Conservation (phyloP, 2,888 invertebrate species). For the Stenoptilia bipunctidactyla region DNA sequence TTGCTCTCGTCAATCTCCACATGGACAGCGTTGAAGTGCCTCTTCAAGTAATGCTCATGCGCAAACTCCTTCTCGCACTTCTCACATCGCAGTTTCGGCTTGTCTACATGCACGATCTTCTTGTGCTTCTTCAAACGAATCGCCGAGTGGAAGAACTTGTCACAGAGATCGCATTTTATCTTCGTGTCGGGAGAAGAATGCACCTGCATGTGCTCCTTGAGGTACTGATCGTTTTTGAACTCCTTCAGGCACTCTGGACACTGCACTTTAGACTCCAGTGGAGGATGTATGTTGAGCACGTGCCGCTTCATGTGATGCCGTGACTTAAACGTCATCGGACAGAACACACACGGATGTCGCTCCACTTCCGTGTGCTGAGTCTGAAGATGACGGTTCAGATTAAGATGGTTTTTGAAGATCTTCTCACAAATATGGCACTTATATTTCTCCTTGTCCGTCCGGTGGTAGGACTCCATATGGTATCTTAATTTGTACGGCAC, state of each 20-base stretch:
- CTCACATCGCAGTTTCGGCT: conserved; percentile 50
- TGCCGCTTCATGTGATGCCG: conserved; percentile 60
- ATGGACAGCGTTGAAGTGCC: conserved; percentile 52
- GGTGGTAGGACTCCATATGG: conserved; percentile 45
- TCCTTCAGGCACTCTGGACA: conserved; percentile 58
- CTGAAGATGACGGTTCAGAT: conserved; percentile 46
- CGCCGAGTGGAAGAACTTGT: conserved; percentile 52
- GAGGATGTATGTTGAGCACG: conserved; percentile 56
- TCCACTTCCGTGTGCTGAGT: conserved; percentile 50
- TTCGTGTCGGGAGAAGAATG: conserved; percentile 51
- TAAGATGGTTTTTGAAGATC: conserved; percentile 46
- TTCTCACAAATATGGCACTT: conserved; percentile 51
- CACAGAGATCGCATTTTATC: conserved; percentile 54
- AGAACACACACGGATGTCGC: conserved; percentile 54
- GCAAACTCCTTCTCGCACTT: conserved; percentile 59
- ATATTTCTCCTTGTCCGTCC: conserved; percentile 40
- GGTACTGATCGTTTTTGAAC: conserved; percentile 59
- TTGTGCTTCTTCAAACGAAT: conserved; percentile 57
- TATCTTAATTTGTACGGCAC: conserved; percentile 54
- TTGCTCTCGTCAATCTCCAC: conserved; percentile 46
- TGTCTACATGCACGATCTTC: conserved; percentile 54
- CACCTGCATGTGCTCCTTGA: conserved; percentile 60
- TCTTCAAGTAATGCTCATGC: conserved; percentile 47
- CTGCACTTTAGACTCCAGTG: conserved; percentile 53
- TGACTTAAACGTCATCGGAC: conserved; percentile 57